Evolutionary conservation across 1,140 invertebrate genomes (phyloP).

Genomic region (Maniola jurtina): DNA sequence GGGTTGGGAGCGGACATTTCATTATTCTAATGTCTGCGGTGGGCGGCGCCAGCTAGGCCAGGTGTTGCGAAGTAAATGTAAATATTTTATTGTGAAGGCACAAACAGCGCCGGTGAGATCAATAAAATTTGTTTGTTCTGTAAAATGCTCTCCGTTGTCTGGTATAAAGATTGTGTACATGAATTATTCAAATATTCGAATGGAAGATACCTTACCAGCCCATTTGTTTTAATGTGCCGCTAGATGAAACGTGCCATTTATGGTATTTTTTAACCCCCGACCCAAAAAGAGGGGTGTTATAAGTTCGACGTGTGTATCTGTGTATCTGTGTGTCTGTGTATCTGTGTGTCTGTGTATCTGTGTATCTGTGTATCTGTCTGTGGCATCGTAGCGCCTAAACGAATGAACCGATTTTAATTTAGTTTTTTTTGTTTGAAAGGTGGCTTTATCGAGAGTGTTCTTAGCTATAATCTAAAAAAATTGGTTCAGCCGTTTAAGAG

Average conservation of each 20-base stretch:
- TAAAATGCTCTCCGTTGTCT: constrained; percentile 72
- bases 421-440: too few relatives aligned
- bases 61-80: constrained; percentile 74
- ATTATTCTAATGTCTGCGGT: constrained; percentile 67
- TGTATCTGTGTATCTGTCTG: too few relatives aligned
- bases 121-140: constrained; percentile 79
- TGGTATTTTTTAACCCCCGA: constrained; percentile 42
- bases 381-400: too few relatives aligned
- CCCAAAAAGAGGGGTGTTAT: too few relatives aligned
- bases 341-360: not conserved
- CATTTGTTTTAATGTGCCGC: constrained; percentile 69
- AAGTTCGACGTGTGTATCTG: too few relatives aligned
- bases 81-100: constrained; percentile 75
- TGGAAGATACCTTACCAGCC: constrained; percentile 60
- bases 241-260: constrained; percentile 53
- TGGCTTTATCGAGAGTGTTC: too few relatives aligned
- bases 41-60: constrained; percentile 54
- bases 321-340: too few relatives aligned
- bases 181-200: constrained; percentile 73
- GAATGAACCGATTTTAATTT: too few relatives aligned
- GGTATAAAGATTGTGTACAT: constrained; percentile 75
- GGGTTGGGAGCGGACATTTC: constrained; percentile 38
- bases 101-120: constrained; percentile 75
- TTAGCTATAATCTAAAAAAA: too few relatives aligned
- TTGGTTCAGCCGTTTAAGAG: too few relatives aligned